Base-by-base conservation (phyloP, 2,797 vertebrate species). In the Cheirogaleus major region DNA sequence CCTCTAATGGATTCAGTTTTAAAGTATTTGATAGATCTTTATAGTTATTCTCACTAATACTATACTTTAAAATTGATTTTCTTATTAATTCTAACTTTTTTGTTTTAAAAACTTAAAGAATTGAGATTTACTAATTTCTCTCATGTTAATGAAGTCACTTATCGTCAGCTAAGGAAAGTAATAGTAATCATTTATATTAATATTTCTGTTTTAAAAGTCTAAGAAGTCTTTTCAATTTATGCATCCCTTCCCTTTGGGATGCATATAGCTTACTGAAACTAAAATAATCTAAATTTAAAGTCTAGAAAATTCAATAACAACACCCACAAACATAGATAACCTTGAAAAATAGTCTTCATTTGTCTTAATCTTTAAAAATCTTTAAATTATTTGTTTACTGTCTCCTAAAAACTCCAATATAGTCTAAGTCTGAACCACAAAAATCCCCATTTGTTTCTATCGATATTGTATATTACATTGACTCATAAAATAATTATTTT, bases 311-410 rank as follows among this genome's bases (percentile, higher is more conserved):
- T 93, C 73, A 93, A 4, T 86, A 82, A 10, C 23, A 52, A 20
- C n/a, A 45, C 38, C 14, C 27, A 48, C 30, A 94, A 93, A 12
- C 73, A 93, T 27, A 55, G 30, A 52, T 80, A 78, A 87, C 25
- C 86, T 96, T 94, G 84, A 96, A 93, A 88, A 75, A 84, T 73
- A 55, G 22, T 92, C 59, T 95, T 88, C 48, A n/a, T 96, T 90
- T 85, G 50, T 94, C 61, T 95, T 91, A 83, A 72, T 89, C 50
- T 61, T 90, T 82, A 91, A 82, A 94, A 91, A 65, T 93, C 83
- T 92, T 93, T 88, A 93, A 48, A 89, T 85, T 82, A 89, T 87
- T 91, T 86, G 15, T 91, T 75, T 87, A 72, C 61, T 48, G 10
- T 90, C 67, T 92, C 52, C 22, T 70, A 57, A 89, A 95, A 96